Percentiles rank a stretch among this genome's conserved stretches.
These are phyloP conservation scores for Piscicola geometra DNA, from an alignment of 2,888 invertebrate species.

Conservation along the genomic window DNA sequence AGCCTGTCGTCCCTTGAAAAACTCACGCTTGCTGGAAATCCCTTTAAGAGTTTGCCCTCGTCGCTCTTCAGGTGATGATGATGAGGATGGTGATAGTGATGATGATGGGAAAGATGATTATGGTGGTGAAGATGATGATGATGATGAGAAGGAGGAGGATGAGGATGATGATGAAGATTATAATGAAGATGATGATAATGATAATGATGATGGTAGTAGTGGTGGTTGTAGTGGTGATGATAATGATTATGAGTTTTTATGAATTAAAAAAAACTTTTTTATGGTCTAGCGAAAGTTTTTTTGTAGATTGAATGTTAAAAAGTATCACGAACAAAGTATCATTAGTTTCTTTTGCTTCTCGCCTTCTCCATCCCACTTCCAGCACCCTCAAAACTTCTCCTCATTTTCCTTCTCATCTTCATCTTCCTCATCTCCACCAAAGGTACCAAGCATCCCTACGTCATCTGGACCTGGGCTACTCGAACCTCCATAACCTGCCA, in stretches of 20 bases:
- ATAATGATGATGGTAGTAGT: too few relatives aligned
- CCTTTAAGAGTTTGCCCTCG: slow-evolving; percentile 35
- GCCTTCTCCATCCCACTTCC: too few relatives aligned
- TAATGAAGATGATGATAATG: slow-evolving; percentile 10
- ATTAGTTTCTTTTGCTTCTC: too few relatives aligned
- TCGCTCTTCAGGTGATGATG: slow-evolving; percentile 37
- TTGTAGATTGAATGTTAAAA: too few relatives aligned
- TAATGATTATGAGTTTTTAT: too few relatives aligned
- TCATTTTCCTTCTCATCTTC: too few relatives aligned
- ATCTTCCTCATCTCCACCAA: too few relatives aligned
- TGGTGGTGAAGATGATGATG: slow-evolving; percentile 16
- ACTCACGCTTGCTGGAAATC: slow-evolving; percentile 42
- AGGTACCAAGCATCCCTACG: slow-evolving; percentile 39
- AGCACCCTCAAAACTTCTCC: too few relatives aligned
- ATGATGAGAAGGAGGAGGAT: slow-evolving; percentile 5
- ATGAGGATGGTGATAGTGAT: not conserved
- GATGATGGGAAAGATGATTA: slow-evolving; percentile 7
- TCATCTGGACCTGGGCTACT: slow-evolving; percentile 43
- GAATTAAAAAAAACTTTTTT: too few relatives aligned
- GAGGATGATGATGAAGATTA: slow-evolving; percentile 1
- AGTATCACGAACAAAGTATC: too few relatives aligned
- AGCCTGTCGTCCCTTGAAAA: slow-evolving; percentile 38
- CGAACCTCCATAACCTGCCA: slow-evolving; percentile 36
- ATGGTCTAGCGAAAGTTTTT: too few relatives aligned
- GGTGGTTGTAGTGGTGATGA: too few relatives aligned